phyloP scores from a whole-genome alignment of 2,888 invertebrate species.

The Argynnis bischoffii region DNA sequence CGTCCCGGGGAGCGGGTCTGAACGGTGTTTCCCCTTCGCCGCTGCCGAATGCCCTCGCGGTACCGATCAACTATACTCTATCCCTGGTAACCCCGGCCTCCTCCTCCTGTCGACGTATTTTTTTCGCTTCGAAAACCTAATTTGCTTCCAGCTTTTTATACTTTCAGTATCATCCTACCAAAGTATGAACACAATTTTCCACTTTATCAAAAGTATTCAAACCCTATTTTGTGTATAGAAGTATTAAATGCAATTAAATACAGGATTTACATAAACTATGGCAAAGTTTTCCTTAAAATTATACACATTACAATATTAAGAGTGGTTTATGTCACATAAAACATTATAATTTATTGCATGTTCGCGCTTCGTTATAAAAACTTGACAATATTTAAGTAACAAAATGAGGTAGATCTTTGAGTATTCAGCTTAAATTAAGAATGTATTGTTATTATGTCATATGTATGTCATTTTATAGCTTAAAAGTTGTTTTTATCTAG shows the following conservation, averaged over 20 bases:
- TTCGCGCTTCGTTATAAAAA: too few relatives aligned
- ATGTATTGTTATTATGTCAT: too few relatives aligned
- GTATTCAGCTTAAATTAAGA: too few relatives aligned
- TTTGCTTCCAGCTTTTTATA: conserved; percentile 47
- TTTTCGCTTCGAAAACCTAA: conserved; percentile 56
- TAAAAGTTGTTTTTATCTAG: too few relatives aligned
- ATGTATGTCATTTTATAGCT: too few relatives aligned
- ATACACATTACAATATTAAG: too few relatives aligned
- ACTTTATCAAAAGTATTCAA: not conserved
- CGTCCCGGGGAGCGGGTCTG: conserved; percentile 66
- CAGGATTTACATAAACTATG: too few relatives aligned
- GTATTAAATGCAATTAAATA: not conserved
- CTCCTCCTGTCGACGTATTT: conserved; percentile 49
- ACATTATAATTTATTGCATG: too few relatives aligned
- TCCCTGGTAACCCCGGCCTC: conserved; percentile 66
- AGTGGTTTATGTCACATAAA: too few relatives aligned
- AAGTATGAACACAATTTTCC: not conserved
- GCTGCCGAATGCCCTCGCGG: conserved; percentile 62
- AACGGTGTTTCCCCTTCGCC: conserved; percentile 68
- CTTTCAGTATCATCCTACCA: conserved; percentile 17
- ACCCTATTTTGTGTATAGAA: conserved; percentile 2
- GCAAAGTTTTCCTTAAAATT: too few relatives aligned
- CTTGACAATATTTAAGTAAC: too few relatives aligned
- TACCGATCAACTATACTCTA: conserved; percentile 70
- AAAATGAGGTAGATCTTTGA: too few relatives aligned